phyloP scores from a whole-genome alignment of 1,140 invertebrate species.

The Varroa destructor region DNA sequence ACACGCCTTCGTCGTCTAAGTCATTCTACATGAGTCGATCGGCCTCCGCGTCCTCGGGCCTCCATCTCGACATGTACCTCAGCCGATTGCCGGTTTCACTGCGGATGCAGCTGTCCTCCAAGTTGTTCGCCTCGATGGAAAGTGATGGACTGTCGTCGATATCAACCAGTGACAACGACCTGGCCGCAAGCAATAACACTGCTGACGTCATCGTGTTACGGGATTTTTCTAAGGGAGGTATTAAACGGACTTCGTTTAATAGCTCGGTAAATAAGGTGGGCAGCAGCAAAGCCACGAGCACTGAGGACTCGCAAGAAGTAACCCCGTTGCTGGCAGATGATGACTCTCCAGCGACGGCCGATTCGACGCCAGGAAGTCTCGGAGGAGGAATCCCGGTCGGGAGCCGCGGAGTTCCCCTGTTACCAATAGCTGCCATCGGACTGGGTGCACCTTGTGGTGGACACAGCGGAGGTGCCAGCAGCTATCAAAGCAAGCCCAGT shows the following conservation, averaged over 20 bases:
- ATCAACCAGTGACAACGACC: conserved; percentile 24
- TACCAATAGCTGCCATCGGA: too few relatives aligned
- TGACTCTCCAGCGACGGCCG: too few relatives aligned
- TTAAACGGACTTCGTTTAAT: conserved; percentile 23
- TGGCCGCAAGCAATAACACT: not conserved
- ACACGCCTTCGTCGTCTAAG: conserved; percentile 25
- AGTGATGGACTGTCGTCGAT: conserved; percentile 35
- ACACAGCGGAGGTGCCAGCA: too few relatives aligned
- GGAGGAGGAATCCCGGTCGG: too few relatives aligned
- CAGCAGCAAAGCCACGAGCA: conserved; percentile 21
- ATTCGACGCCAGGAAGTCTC: too few relatives aligned
- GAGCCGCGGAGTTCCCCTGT: too few relatives aligned
- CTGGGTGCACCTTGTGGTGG: too few relatives aligned
- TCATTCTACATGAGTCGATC: conserved; percentile 28
- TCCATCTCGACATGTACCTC: conserved; percentile 34
- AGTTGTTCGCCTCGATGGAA: conserved; percentile 36
- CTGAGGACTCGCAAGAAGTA: conserved; percentile 26
- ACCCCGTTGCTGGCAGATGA: conserved; percentile 21
- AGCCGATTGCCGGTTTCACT: conserved; percentile 33
- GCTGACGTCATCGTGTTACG: conserved; percentile 1
- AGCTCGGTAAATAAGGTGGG: conserved; percentile 8
- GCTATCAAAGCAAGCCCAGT: too few relatives aligned
- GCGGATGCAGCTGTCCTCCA: conserved; percentile 32
- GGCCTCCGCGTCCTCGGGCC: conserved; percentile 29
- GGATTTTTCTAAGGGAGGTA: conserved; percentile 8